phyloP scores from a whole-genome alignment of 2,797 vertebrate species.

The Jordanella pulchra region DNA sequence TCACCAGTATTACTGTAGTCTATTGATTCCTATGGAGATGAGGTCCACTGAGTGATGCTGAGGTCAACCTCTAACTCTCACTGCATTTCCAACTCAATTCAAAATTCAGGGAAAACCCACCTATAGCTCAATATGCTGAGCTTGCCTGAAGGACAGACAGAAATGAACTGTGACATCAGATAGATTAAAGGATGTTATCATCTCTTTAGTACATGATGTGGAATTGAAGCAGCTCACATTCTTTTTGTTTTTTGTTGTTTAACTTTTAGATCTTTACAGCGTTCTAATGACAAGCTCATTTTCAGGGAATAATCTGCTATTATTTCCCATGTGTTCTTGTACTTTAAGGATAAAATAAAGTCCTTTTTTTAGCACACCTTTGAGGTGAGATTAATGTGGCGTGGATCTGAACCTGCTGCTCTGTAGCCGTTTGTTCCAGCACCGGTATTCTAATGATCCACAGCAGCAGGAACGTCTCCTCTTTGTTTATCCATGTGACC shows the following conservation, averaged over 20 bases:
- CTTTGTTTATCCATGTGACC: slow-evolving; percentile 51
- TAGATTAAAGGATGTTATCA: slow-evolving; percentile 35
- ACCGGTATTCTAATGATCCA: slow-evolving; percentile 36
- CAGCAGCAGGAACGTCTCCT: slow-evolving; percentile 18
- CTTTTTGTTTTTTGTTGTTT: neutral
- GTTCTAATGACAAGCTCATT: neutral
- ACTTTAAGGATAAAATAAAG: too few species aligned
- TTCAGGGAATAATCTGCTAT: neutral
- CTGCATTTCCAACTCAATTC: slow-evolving; percentile 59
- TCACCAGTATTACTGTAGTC: too few species aligned
- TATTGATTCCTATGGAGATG: too few species aligned
- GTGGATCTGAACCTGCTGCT: slow-evolving; percentile 10
- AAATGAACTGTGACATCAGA: slow-evolving; percentile 41
- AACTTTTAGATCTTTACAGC: slow-evolving; percentile 2
- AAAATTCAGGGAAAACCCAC: slow-evolving; percentile 62
- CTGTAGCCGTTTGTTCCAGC: slow-evolving; percentile 13
- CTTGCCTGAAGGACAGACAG: slow-evolving; percentile 60
- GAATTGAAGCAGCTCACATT: slow-evolving; percentile 10
- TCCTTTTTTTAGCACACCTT: too few species aligned
- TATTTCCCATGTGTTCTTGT: too few species aligned
- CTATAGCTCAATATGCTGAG: slow-evolving; percentile 61
- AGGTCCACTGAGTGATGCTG: slow-evolving; percentile 66
- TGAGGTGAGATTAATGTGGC: neutral
- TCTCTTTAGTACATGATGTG: slow-evolving; percentile 13
- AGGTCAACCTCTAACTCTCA: slow-evolving; percentile 62